Evolutionary conservation across 2,888 invertebrate species (phyloP).

Genomic region (Epsilonema sp.): DNA sequence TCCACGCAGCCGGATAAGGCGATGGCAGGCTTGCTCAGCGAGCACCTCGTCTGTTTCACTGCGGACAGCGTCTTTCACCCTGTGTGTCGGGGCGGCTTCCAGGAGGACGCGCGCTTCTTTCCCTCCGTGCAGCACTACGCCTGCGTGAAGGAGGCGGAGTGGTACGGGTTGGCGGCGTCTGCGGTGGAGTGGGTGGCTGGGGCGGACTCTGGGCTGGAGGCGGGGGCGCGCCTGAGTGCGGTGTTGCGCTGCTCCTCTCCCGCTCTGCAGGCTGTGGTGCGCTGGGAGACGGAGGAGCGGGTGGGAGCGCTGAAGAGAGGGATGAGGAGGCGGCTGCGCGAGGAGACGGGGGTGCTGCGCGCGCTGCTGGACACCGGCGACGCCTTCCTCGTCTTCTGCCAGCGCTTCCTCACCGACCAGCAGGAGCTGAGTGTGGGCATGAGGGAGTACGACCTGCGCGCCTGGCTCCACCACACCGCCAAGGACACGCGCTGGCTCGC

Average conservation of each 20-base stretch:
- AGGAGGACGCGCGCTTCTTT: background rate
- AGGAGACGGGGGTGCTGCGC: conserved; percentile 20
- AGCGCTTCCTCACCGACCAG: conserved; percentile 13
- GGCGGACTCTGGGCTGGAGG: background rate
- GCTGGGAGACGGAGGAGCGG: conserved; percentile 10
- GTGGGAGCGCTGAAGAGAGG: conserved; percentile 19
- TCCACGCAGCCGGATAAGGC: background rate
- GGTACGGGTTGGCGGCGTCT: background rate
- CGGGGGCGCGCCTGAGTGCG: background rate
- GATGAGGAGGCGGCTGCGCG: conserved; percentile 18
- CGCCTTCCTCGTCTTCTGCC: conserved; percentile 18
- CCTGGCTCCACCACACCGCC: conserved; percentile 11
- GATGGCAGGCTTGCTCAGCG: background rate
- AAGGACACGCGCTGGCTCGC: background rate
- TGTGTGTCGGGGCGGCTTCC: conserved; percentile 16
- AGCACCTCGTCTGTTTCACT: conserved; percentile 24
- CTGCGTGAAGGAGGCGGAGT: conserved; percentile 1
- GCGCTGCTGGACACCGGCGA: conserved; percentile 22
- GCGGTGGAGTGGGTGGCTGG: background rate
- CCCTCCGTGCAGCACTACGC: conserved; percentile 3
- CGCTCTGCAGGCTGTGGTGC: background rate
- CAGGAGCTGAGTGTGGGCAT: conserved; percentile 23
- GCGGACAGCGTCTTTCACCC: conserved; percentile 25
- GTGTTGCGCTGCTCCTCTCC: conserved; percentile 9
- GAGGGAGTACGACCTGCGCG: conserved; percentile 22